Base-by-base conservation (phyloP, 2,113 vertebrate genomes). In the Podarcis muralis region DNA sequence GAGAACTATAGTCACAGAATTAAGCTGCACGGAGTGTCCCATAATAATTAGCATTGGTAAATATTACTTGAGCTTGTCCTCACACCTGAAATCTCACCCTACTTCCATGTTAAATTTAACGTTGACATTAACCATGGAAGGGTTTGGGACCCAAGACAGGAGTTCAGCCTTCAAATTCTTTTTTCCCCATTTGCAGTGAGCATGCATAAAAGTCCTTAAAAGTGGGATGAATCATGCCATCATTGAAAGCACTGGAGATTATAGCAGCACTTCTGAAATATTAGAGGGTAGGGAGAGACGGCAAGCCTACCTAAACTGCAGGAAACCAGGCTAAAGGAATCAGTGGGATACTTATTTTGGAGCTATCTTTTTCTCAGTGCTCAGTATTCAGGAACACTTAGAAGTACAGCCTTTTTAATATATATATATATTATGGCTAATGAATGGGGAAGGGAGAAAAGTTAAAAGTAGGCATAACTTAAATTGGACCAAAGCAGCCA, bases 361-460 rank as follows among this genome's bases (percentile, higher is more conserved):
- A 35, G 79, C 12, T 20, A 2, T 30, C 16, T 65, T 78, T 86
- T 65, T 72, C 48, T 32, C 5, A 82, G 18, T 22, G 6, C 78
- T 40, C 6, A 57, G 87, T 83, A n/a, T 92, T 16, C 74, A 80
- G 91, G 16, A 90, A 30, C 9, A n/a, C 75, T 90, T 90, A 89
- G 27, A 92, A 90, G 88, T 83, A 62, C 6, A 15, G 32, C 65
- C 90, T 18, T 43, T 43, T 43, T 43, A 43, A 27, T 93, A 13
- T 69, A 48, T 76, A 48, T 76, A 13, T 76, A 76, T 27, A 35
- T 77, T 48, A 18, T 1, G 85, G 65, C 86, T 91, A 85, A 92
- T 90, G 5, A 35, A 62, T 62, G 59, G 59, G 32, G 25, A 71
- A 77, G 84, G 48, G 77, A 83, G 48, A 85, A 92, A 88, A 88